A percentile compares a stretch with the other conserved stretches of the same genome.
Evolutionary conservation across 2,888 invertebrate genomes (phyloP).

Genomic region (Apodemia zela): DNA sequence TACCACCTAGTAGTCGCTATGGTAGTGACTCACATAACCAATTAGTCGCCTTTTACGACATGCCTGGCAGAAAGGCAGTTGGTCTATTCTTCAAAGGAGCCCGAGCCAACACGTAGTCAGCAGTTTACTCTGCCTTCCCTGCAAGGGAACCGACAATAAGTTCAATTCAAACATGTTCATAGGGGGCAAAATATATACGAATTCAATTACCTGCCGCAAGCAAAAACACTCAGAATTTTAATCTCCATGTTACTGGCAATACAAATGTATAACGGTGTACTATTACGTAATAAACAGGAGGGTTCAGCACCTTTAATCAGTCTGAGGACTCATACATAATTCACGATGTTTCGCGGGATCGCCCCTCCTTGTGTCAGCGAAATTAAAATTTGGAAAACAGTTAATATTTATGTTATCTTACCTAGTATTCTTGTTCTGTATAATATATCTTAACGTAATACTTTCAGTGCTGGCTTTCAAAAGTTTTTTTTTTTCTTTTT

Average conservation of each 20-base stretch:
- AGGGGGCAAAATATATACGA: background rate
- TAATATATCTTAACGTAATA: too few relatives aligned
- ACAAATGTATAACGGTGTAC: slow-evolving; percentile 13
- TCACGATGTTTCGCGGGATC: slow-evolving; percentile 35
- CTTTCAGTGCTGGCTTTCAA: too few relatives aligned
- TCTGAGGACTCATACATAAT: slow-evolving; percentile 44
- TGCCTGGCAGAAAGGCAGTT: too few relatives aligned
- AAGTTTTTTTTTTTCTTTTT: too few relatives aligned
- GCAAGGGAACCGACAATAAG: too few relatives aligned
- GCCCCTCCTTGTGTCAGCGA: slow-evolving; percentile 28
- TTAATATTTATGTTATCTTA: background rate
- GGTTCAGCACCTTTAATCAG: slow-evolving; percentile 40
- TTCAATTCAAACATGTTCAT: background rate
- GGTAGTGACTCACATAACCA: too few relatives aligned
- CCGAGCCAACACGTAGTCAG: too few relatives aligned
- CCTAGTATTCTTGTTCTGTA: background rate
- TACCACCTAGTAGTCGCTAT: too few relatives aligned
- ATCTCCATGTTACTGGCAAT: slow-evolving; percentile 5
- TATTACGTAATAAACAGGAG: slow-evolving; percentile 31
- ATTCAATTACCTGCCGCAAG: slow-evolving; percentile 10
- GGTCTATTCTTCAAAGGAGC: too few relatives aligned
- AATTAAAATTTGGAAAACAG: slow-evolving; percentile 29
- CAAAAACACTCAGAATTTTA: slow-evolving; percentile 7
- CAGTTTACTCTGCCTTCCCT: too few relatives aligned
- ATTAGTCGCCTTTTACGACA: too few relatives aligned